These are phyloP conservation scores for Anarrhichthys ocellatus DNA, from an alignment of 2,113 vertebrate genomes.

Conservation along the genomic window DNA sequence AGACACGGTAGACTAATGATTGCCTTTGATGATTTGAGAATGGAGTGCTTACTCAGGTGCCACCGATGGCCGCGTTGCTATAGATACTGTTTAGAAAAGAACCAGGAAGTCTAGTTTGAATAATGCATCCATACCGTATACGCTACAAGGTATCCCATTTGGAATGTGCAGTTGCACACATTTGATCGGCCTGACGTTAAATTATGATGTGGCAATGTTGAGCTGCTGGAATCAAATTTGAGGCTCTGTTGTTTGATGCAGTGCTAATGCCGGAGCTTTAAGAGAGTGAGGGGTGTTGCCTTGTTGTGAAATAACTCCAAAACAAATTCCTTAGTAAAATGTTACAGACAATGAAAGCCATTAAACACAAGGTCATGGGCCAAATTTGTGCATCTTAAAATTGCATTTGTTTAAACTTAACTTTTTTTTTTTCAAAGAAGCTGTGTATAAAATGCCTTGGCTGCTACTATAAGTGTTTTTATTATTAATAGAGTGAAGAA, in stretches of 20 bases:
- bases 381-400: background rate
- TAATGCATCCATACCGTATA: too few relatives aligned
- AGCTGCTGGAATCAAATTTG: too few relatives aligned
- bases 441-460: background rate
- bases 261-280: background rate
- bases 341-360: background rate
- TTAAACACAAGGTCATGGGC: background rate
- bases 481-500: background rate
- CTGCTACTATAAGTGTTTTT: background rate
- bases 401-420: background rate
- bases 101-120: too few relatives aligned
- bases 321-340: background rate
- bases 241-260: too few relatives aligned
- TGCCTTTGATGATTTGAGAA: slow-evolving; percentile 35
- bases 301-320: background rate
- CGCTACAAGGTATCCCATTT: too few relatives aligned
- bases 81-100: too few relatives aligned
- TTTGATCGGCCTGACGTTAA: too few relatives aligned
- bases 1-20: slow-evolving; percentile 33
- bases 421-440: background rate
- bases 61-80: too few relatives aligned
- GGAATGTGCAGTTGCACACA: too few relatives aligned
- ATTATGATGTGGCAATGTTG: too few relatives aligned
- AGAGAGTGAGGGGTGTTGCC: background rate
- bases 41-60: slow-evolving; percentile 2